These are phyloP conservation scores for Drosophila putrida DNA, from an alignment of 2,888 invertebrate genomes.

Conservation along the genomic window DNA sequence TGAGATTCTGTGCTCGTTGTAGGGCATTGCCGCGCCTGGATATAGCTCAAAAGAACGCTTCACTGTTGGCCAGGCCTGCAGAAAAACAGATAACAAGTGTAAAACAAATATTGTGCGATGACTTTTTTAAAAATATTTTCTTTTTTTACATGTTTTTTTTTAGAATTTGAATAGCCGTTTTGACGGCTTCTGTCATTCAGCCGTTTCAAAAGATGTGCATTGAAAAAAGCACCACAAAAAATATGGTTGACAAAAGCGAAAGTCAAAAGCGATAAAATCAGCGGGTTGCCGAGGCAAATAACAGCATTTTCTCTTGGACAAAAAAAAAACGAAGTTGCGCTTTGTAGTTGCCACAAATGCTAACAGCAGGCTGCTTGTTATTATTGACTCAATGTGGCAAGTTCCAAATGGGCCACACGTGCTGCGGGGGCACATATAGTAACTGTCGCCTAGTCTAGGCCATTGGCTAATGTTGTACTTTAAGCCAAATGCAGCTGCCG, in stretches of 20 bases:
- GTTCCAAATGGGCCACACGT: conserved; percentile 17
- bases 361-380: conserved; percentile 44
- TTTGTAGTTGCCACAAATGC: conserved; percentile 36
- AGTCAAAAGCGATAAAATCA: conserved; percentile 64
- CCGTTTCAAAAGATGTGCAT: conserved; percentile 25
- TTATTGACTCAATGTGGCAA: conserved; percentile 27
- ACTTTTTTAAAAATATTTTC: background rate
- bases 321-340: conserved; percentile 35
- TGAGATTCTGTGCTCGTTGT: conserved; percentile 83
- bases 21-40: conserved; percentile 70
- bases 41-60: conserved; percentile 83
- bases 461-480: conserved; percentile 27
- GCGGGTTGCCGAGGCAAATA: conserved; percentile 64
- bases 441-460: conserved; percentile 17
- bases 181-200: conserved; percentile 24
- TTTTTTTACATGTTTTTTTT: conserved; percentile 1
- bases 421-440: background rate
- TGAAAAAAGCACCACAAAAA: conserved; percentile 29
- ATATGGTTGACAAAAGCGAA: conserved; percentile 46
- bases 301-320: conserved; percentile 40
- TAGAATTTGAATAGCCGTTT: conserved; percentile 26
- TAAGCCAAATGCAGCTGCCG: conserved; percentile 42
- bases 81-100: conserved; percentile 39
- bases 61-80: conserved; percentile 84
- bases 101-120: conserved; percentile 26